Evolutionary conservation across 2,797 vertebrate genomes (phyloP).

Genomic region (Trichosurus vulpecula): DNA sequence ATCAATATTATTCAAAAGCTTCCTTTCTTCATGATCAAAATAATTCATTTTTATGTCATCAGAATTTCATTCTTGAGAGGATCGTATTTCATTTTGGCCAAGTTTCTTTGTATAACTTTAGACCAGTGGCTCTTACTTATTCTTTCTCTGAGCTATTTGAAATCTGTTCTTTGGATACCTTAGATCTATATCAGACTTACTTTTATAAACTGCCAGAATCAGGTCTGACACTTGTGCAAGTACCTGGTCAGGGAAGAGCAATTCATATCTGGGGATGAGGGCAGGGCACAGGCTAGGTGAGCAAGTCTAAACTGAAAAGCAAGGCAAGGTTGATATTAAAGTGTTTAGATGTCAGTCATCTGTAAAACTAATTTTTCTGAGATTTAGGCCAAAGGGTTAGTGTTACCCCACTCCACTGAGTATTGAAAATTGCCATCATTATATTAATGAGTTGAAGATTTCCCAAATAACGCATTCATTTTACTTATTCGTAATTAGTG

Average conservation of each 20-base stretch:
- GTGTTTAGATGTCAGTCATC: not conserved
- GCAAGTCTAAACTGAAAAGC: not conserved
- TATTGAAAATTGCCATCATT: not conserved
- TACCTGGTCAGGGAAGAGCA: not conserved
- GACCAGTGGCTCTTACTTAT: not conserved
- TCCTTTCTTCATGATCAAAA: not conserved
- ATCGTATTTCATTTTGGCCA: not conserved
- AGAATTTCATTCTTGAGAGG: not conserved
- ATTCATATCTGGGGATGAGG: not conserved
- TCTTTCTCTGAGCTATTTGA: not conserved
- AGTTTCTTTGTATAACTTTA: not conserved
- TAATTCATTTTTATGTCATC: not conserved
- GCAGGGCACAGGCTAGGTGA: not conserved
- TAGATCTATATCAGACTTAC: not conserved
- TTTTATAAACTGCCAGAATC: not conserved
- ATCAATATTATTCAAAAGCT: not conserved
- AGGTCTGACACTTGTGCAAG: not conserved
- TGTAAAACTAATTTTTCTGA: not conserved
- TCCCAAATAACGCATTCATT: not conserved
- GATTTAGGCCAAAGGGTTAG: not conserved
- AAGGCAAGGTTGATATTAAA: not conserved
- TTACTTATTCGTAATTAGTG: not conserved
- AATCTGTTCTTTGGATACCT: not conserved
- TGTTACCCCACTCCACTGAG: not conserved
- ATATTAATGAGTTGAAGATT: not conserved